These are phyloP conservation scores for Sisyra nigra DNA, from an alignment of 2,888 invertebrate genomes.

Conservation along the genomic window DNA sequence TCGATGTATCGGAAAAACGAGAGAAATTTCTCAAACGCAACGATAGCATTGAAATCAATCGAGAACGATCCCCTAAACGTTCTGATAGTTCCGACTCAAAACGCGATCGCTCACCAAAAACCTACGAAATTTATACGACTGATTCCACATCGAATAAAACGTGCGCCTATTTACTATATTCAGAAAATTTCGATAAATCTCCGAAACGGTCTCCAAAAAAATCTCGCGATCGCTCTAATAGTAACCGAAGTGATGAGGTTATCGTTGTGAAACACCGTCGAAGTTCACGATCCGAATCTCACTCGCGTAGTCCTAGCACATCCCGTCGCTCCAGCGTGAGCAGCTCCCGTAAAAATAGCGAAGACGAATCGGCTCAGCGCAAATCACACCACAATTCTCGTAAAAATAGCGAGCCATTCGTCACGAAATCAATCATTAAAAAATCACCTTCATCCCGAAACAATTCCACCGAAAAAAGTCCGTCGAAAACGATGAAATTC, in stretches of 20 bases:
- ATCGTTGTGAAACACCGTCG: constrained; percentile 6
- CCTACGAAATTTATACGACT: not conserved
- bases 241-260: constrained; percentile 13
- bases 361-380: constrained; percentile 3
- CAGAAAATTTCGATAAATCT: constrained; percentile 5
- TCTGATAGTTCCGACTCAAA: not conserved
- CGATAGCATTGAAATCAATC: not conserved
- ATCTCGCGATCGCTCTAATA: constrained; percentile 14
- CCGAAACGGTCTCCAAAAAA: constrained; percentile 21
- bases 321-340: constrained; percentile 21
- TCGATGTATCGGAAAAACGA: not conserved
- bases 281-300: constrained; percentile 6
- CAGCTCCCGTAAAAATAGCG: constrained; percentile 12
- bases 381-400: constrained; percentile 4
- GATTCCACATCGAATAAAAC: constrained; percentile 2
- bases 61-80: constrained; percentile 7
- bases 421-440: constrained; percentile 6
- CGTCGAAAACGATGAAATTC: constrained; percentile 7
- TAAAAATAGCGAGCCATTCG: constrained; percentile 5
- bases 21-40: constrained; percentile 5
- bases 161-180: not conserved
- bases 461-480: constrained; percentile 7
- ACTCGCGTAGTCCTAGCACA: constrained; percentile 10
- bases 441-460: constrained; percentile 7
- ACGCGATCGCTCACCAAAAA: not conserved